Conservation (phyloP, 2,113 vertebrate species). For the Petroica traversi region DNA sequence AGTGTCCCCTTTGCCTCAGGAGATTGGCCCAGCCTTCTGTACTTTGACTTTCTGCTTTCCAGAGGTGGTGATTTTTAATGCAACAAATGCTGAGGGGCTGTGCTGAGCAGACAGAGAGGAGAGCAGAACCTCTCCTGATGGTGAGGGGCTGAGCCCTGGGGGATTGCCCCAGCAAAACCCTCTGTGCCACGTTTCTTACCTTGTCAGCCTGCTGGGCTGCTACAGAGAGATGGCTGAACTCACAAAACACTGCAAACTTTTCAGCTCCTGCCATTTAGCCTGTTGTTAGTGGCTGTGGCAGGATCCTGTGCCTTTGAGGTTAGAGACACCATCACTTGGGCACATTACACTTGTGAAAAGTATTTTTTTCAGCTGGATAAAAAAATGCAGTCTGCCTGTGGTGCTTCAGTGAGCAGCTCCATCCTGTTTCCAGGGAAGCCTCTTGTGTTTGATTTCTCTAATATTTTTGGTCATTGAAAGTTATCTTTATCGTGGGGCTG, state of each 20-base stretch:
- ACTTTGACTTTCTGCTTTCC: not conserved
- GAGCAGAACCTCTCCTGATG: accelerated
- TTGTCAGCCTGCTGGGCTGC: not conserved
- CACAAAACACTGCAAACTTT: not conserved
- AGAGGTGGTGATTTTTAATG: not conserved
- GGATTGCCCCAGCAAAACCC: not conserved
- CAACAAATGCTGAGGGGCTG: not conserved
- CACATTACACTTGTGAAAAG: not conserved
- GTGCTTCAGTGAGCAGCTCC: not conserved
- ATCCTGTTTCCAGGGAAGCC: not conserved
- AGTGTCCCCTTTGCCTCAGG: not conserved
- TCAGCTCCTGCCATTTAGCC: not conserved
- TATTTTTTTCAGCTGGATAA: not conserved
- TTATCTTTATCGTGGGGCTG: not conserved
- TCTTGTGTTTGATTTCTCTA: not conserved
- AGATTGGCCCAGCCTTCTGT: not conserved
- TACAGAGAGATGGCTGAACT: not conserved
- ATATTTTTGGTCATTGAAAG: not conserved
- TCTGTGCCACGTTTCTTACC: not conserved
- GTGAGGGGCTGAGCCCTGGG: not conserved
- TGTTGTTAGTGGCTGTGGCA: accelerated
- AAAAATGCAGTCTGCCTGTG: not conserved
- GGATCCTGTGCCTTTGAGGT: not conserved
- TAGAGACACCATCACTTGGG: accelerated
- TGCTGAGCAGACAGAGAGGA: not conserved